Conservation (phyloP, 2,797 vertebrate genomes). For the Odontamblyopus rebecca region DNA sequence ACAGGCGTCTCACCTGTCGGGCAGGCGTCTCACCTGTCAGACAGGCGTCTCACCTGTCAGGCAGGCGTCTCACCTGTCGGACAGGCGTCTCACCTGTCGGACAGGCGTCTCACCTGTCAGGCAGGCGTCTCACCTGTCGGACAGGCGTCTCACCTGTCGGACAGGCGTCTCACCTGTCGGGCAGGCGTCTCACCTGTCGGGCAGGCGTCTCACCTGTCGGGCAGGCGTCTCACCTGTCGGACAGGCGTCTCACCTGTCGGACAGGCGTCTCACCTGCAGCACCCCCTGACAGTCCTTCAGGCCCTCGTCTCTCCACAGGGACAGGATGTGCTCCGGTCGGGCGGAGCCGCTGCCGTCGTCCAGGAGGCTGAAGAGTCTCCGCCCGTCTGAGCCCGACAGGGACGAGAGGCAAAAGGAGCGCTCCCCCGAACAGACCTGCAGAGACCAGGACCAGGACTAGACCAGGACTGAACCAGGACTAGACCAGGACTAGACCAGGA, state of each 20-base stretch:
- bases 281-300: not conserved
- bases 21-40: not conserved
- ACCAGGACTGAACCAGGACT: no score
- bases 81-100: not conserved
- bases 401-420: not conserved
- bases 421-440: not conserved
- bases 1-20: not conserved
- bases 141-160: not conserved
- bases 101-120: no score
- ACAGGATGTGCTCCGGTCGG: not conserved
- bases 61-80: not conserved
- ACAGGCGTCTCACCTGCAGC: not conserved
- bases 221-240: not conserved
- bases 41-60: not conserved
- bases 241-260: not conserved
- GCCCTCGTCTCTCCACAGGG: conserved; percentile 7
- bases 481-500: no score
- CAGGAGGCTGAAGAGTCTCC: not conserved
- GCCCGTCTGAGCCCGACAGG: not conserved
- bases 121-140: not conserved
- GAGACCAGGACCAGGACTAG: not conserved
- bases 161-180: no score
- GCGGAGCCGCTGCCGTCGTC: not conserved
- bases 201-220: no score
- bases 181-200: no score